A percentile compares a stretch with the other conserved stretches of the same genome.
These are phyloP conservation scores for Dorcus hopei DNA, from an alignment of 2,888 invertebrate genomes.

Conservation along the genomic window DNA sequence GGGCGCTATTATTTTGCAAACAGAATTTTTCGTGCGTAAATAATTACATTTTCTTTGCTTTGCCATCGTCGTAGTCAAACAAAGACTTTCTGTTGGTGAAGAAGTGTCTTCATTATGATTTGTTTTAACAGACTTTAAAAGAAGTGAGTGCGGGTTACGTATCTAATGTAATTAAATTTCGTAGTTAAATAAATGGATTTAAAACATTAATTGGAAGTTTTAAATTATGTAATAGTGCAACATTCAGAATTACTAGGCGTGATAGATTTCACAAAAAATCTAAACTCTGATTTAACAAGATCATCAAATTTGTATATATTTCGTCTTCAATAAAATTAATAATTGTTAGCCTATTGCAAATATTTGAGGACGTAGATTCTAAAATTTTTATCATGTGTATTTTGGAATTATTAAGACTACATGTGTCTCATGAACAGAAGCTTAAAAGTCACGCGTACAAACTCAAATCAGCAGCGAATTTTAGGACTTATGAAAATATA, in stretches of 20 bases:
- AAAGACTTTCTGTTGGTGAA: not conserved
- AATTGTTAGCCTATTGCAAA: too few relatives aligned
- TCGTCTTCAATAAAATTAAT: too few relatives aligned
- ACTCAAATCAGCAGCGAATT: constrained; percentile 5
- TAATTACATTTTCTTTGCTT: constrained; percentile 24
- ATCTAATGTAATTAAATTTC: not conserved
- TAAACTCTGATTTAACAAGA: too few relatives aligned
- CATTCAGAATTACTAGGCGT: too few relatives aligned
- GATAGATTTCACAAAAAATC: too few relatives aligned
- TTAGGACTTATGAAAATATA: not conserved
- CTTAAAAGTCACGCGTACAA: constrained; percentile 18
- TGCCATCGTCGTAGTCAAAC: constrained; percentile 12
- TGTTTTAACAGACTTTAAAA: not conserved
- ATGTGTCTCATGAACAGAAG: constrained; percentile 53
- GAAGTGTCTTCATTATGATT: constrained; percentile 6
- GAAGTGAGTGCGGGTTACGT: not conserved
- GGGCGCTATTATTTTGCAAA: constrained; percentile 20
- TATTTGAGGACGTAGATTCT: too few relatives aligned
- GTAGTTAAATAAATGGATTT: too few relatives aligned
- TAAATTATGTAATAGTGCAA: too few relatives aligned
- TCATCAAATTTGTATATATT: too few relatives aligned
- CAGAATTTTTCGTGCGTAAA: constrained; percentile 30
- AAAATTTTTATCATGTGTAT: constrained; percentile 52
- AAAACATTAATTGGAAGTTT: too few relatives aligned
- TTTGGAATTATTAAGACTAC: constrained; percentile 55